phyloP scores from a whole-genome alignment of 2,888 invertebrate species.

The Epinotia ramella region DNA sequence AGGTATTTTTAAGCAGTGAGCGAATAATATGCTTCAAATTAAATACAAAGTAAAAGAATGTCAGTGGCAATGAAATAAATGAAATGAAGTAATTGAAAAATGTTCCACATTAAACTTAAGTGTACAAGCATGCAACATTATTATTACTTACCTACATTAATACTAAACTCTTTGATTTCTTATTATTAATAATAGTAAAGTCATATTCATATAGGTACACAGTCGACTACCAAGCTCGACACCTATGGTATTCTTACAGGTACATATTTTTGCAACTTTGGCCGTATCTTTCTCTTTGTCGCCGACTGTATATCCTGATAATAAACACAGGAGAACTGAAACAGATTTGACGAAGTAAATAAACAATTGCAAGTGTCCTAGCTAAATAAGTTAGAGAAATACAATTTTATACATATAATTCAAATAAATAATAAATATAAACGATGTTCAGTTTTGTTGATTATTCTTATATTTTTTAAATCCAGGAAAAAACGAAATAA shows the following conservation, averaged over 20 bases:
- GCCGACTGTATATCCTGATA: neutral
- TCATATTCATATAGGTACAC: neutral
- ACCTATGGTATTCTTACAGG: no score
- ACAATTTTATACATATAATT: neutral
- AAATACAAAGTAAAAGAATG: constrained; percentile 5
- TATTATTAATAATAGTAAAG: neutral
- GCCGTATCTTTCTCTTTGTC: no score
- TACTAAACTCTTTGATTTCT: constrained; percentile 29
- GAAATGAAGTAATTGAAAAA: neutral
- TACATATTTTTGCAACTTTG: no score
- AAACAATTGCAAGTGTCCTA: neutral
- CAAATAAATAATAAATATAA: constrained; percentile 9
- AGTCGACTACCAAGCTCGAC: no score
- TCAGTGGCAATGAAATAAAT: no score
- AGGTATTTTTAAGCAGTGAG: neutral
- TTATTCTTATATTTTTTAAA: neutral
- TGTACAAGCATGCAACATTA: constrained; percentile 10
- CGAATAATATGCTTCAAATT: neutral
- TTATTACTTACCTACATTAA: neutral
- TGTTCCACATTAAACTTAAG: neutral
- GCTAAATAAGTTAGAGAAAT: neutral
- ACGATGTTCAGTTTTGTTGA: neutral
- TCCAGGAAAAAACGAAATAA: neutral
- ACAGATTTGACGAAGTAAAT: neutral
- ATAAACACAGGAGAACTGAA: constrained; percentile 10